These are phyloP conservation scores for Trissonchulus latispiculum DNA, from an alignment of 2,888 invertebrate species.

Conservation along the genomic window DNA sequence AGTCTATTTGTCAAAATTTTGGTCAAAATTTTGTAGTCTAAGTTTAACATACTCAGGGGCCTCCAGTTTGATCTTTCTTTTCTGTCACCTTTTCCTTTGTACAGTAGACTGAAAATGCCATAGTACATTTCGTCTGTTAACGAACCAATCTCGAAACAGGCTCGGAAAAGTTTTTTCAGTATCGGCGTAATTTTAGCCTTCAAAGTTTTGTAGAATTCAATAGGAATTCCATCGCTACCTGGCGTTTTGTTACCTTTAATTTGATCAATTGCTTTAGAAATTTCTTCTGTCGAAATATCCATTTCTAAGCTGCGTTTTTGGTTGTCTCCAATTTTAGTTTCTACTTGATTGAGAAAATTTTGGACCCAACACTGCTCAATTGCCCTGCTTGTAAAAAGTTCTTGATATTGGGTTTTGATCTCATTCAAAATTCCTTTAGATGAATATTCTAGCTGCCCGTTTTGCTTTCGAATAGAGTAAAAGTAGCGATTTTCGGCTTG, in stretches of 20 bases:
- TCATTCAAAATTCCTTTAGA: neutral
- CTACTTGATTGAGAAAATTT: neutral
- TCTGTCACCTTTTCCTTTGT: neutral
- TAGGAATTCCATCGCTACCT: neutral
- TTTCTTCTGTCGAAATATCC: neutral
- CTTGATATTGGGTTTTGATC: neutral
- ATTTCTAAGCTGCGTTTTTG: neutral
- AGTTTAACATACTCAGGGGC: neutral
- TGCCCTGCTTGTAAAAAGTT: neutral
- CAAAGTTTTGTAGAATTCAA: neutral
- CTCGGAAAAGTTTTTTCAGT: neutral
- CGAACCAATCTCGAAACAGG: neutral
- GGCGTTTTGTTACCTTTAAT: neutral
- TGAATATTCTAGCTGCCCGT: neutral
- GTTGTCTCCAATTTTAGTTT: neutral
- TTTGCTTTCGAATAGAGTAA: neutral
- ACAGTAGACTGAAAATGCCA: neutral
- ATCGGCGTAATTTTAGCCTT: neutral
- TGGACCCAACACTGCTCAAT: no score
- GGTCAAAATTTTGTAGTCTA: slow-evolving; percentile 1
- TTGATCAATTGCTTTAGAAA: neutral
- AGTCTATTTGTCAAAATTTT: neutral
- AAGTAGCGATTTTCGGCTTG: neutral
- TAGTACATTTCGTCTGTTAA: neutral
- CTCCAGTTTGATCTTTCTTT: neutral